These are phyloP conservation scores for Lontra canadensis DNA, from an alignment of 2,113 vertebrate genomes.

Conservation along the genomic window DNA sequence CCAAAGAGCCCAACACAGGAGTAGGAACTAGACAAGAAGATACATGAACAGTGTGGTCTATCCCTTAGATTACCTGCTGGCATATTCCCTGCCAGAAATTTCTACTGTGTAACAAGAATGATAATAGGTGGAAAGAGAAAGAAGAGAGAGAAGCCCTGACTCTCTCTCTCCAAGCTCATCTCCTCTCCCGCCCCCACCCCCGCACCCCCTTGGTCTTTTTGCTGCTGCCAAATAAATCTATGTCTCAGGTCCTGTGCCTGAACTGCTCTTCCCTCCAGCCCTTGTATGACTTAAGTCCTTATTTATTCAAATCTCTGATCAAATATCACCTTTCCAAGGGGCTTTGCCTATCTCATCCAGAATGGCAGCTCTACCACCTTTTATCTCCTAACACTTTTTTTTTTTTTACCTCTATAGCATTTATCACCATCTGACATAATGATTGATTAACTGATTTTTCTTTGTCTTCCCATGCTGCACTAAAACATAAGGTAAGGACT, in stretches of 20 bases:
- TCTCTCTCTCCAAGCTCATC: not conserved
- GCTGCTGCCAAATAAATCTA: not conserved
- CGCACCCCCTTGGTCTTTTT: not conserved
- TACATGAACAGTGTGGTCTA: accelerated
- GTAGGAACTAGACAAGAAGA: not conserved
- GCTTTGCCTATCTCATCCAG: not conserved
- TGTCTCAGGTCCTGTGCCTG: accelerated
- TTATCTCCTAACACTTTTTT: not conserved
- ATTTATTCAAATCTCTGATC: not conserved
- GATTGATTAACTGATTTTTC: not conserved
- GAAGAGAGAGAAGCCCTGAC: no score
- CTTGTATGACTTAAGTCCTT: not conserved
- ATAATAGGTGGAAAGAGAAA: not conserved
- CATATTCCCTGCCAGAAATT: not conserved
- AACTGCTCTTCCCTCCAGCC: not conserved
- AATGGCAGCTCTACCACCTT: not conserved
- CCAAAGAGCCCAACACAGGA: not conserved
- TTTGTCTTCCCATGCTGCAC: not conserved
- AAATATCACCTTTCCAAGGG: not conserved
- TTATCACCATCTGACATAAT: not conserved
- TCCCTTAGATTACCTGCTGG: not conserved
- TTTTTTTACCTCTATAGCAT: not conserved
- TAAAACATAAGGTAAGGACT: not conserved
- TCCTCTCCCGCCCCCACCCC: no score
- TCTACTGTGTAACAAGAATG: not conserved